Evolutionary conservation across 1,140 invertebrate species (phyloP).

Genomic region (Cotesia chilonis): DNA sequence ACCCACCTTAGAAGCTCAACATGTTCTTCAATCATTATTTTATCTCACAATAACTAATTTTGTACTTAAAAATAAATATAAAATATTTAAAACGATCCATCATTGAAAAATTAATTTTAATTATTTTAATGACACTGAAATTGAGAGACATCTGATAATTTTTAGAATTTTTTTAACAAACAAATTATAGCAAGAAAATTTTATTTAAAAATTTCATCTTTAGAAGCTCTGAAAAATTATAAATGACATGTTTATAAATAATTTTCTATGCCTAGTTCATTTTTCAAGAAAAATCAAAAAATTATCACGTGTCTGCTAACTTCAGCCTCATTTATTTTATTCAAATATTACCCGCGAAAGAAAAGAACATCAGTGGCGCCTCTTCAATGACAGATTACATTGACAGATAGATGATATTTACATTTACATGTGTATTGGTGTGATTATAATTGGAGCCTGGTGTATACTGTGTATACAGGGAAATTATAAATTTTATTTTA

Average conservation of each 20-base stretch:
- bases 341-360: neutral
- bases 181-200: no score
- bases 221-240: no score
- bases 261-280: no score
- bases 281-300: no score
- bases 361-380: neutral
- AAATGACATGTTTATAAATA: no score
- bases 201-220: no score
- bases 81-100: neutral
- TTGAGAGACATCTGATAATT: no score
- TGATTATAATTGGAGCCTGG: neutral
- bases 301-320: no score
- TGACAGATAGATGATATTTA: neutral
- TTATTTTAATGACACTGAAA: neutral
- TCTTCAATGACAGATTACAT: neutral
- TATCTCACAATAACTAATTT: neutral
- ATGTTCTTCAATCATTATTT: neutral
- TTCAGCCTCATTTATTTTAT: neutral
- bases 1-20: neutral
- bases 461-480: slow-evolving; percentile 15
- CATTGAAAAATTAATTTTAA: neutral
- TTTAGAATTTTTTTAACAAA: no score
- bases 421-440: neutral
- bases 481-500: neutral
- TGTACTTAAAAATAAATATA: neutral